Evolutionary conservation across 2,888 invertebrate genomes (phyloP), one percentile per base, ranked within the genome.

Genomic region (Galeopsomyia nigrocyanea): DNA sequence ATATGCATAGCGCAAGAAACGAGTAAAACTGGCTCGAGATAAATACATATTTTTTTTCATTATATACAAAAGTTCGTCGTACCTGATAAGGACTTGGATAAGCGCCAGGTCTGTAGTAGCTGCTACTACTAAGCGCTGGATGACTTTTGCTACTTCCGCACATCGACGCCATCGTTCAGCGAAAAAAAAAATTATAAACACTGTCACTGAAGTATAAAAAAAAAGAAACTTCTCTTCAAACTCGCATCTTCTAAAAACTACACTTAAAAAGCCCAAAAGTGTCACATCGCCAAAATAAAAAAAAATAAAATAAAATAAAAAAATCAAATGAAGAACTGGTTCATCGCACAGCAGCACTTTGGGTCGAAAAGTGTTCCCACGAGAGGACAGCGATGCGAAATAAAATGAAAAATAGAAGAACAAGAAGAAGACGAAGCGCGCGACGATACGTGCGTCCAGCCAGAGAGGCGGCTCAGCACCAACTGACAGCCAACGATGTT

Each of bases 101-200:
- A 63, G 80, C 81, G 60, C 84, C 82, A 9, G 85, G 90, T 87
- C 82, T 90, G 86, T 91, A 91, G 86, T 89, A 90, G 83, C 86
- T 90, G 80, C 88, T 89, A 78, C 90, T 88, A 70, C 90, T 90
- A 77, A 91, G 83, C 73, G 90, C 89, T 75, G 90, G 90, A 83
- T 91, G 88, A 84, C 89, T 90, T 83, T 91, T 91, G 86, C 89
- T 89, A 85, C 90, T 90, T 82, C 90, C 90, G 83, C 90, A 90
- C 89, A 91, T 89, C 57, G 90, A 90, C 82, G 91, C 90, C 90
- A 91, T 90, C 7, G 60, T 46, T 51, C 13, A 39, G 5, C 39
- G 7, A 39, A 39, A 5, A 7, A 31, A 31, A 31, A 31, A 39
- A 39, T 13, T 1, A 39, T 10, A 7, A 39, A 10, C 39, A 39